Base-by-base conservation (phyloP, 2,888 invertebrate species). In the Geophilus truncorum region DNA sequence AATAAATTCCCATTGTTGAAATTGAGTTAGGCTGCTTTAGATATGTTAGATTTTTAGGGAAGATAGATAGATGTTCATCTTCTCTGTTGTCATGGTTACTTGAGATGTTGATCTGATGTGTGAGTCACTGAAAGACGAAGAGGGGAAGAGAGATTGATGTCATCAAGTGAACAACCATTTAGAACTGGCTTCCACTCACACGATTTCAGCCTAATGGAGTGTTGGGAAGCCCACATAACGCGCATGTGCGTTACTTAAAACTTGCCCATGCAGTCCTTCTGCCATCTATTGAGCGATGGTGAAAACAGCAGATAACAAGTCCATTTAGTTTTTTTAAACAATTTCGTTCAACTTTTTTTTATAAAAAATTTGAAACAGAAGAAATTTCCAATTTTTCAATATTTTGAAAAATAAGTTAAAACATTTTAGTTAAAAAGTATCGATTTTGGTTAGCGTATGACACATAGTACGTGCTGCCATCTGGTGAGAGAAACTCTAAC, bases 381-480 rank as follows among this genome's bases (percentile, higher is more conserved):
- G n/a, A n/a, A n/a, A n/a, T n/a, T n/a, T n/a, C n/a, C n/a, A n/a
- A n/a, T n/a, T 36, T 36, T 36, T 0, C 45, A 2, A n/a, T n/a
- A n/a, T n/a, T n/a, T n/a, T n/a, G n/a, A n/a, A n/a, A n/a, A n/a
- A n/a, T n/a, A n/a, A n/a, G n/a, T n/a, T n/a, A n/a, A n/a, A n/a
- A n/a, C n/a, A n/a, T n/a, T n/a, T n/a, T n/a, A n/a, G n/a, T n/a
- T n/a, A n/a, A n/a, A n/a, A n/a, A n/a, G n/a, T n/a, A n/a, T n/a
- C n/a, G n/a, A n/a, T n/a, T n/a, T n/a, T n/a, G n/a, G n/a, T n/a
- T n/a, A n/a, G n/a, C n/a, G n/a, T n/a, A n/a, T n/a, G n/a, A n/a
- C n/a, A n/a, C n/a, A n/a, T n/a, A n/a, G n/a, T n/a, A n/a, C 32
- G 70, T 70, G 70, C 70, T 70, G 70, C 70, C 70, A 70, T 25